A percentile compares a stretch with the other conserved stretches of the same genome.
phyloP scores from a whole-genome alignment of 2,113 vertebrate genomes.

The Lepidiolamprologus cunningtoni region DNA sequence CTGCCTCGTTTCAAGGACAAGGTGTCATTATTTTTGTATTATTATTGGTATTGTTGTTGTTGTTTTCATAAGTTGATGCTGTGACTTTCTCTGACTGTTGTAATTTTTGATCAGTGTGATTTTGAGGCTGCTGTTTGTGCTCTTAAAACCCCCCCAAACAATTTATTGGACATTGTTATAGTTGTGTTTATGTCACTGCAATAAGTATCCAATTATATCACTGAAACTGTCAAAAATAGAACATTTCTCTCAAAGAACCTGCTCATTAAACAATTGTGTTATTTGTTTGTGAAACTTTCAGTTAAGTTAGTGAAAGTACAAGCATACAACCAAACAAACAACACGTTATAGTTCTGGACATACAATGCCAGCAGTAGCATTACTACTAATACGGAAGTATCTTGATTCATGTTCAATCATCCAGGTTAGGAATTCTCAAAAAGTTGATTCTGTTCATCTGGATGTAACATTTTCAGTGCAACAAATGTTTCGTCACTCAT shows the following conservation, averaged over 20 bases:
- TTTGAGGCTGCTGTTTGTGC: background rate
- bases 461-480: background rate
- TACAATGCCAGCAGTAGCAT: background rate
- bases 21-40: background rate
- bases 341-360: background rate
- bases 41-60: background rate
- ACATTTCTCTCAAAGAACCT: background rate
- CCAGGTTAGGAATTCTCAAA: background rate
- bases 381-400: background rate
- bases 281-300: background rate
- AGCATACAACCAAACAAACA: background rate
- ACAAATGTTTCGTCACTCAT: background rate
- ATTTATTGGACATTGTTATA: background rate
- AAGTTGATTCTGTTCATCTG: background rate
- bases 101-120: background rate
- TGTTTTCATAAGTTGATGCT: background rate
- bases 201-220: background rate
- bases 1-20: background rate
- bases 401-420: background rate
- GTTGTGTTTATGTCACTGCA: background rate
- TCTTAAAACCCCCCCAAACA: background rate
- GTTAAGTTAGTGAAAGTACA: background rate
- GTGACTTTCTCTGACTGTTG: background rate
- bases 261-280: background rate
- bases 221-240: background rate